phyloP scores from a whole-genome alignment of 2,797 vertebrate species.

The Salmo trutta region DNA sequence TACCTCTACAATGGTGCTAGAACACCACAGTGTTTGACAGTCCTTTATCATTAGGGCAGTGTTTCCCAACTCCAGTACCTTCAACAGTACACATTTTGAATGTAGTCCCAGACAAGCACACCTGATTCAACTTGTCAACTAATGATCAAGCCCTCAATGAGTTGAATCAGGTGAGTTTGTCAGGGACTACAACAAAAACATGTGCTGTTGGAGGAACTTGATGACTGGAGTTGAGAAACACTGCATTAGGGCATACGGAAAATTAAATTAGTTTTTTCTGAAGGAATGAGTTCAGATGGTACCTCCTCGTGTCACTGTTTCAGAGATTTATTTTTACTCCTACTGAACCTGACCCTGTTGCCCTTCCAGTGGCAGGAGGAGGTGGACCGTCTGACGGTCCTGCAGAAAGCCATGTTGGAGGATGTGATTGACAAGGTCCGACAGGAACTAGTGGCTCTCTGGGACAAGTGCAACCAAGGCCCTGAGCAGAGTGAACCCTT shows the following conservation, averaged over 20 bases:
- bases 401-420: conserved; percentile 64
- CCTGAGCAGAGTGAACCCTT: conserved; percentile 60
- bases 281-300: not conserved
- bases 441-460: conserved; percentile 59
- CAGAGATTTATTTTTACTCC: not conserved
- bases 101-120: too few relatives aligned
- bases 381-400: conserved; percentile 58
- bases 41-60: too few relatives aligned
- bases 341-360: not conserved
- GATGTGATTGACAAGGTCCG: conserved; percentile 61
- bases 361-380: conserved; percentile 61
- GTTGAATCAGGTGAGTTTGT: too few relatives aligned
- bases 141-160: too few relatives aligned
- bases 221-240: too few relatives aligned
- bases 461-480: conserved; percentile 68
- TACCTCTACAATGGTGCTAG: not conserved
- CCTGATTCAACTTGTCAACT: too few relatives aligned
- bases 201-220: too few relatives aligned
- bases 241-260: too few relatives aligned
- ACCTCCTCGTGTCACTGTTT: not conserved
- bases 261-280: not conserved
- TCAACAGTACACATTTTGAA: too few relatives aligned
- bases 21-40: too few relatives aligned
- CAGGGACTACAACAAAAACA: too few relatives aligned
- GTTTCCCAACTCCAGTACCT: too few relatives aligned